Evolutionary conservation across 2,113 vertebrate genomes (phyloP).

Genomic region (Mormoops blainvillei): DNA sequence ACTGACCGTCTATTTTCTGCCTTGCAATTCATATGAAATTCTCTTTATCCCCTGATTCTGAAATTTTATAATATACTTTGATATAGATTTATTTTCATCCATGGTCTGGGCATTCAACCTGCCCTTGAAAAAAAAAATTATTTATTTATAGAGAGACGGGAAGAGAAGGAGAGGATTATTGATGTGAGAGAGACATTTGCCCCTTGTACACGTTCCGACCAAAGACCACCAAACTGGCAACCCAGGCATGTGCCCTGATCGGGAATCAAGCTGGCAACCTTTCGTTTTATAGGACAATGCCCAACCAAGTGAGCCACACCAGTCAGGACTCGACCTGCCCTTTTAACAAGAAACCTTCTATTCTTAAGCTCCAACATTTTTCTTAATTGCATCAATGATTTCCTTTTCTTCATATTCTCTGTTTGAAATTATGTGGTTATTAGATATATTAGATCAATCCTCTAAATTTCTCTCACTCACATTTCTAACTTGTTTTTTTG

Average conservation of each 20-base stretch:
- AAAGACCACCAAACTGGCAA: too few species aligned
- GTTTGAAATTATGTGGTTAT: neutral
- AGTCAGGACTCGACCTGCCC: neutral
- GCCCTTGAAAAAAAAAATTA: neutral
- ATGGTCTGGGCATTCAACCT: neutral
- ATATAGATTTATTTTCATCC: conserved; percentile 17
- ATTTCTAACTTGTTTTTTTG: neutral
- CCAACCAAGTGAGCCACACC: too few species aligned
- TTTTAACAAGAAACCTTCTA: neutral
- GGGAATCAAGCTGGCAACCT: too few species aligned
- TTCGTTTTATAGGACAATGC: too few species aligned
- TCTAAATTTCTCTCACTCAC: neutral
- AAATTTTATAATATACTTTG: neutral
- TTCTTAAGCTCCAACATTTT: neutral
- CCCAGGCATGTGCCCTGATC: too few species aligned
- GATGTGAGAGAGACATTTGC: too few species aligned
- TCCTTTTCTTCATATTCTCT: neutral
- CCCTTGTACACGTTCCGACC: too few species aligned
- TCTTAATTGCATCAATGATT: neutral
- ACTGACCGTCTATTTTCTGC: neutral
- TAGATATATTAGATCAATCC: neutral
- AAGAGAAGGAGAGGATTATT: too few species aligned
- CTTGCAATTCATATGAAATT: neutral
- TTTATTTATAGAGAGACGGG: too few species aligned
- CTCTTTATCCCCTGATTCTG: neutral